Base-by-base conservation (phyloP, 2,113 vertebrate genomes). In the Channa maculata region DNA sequence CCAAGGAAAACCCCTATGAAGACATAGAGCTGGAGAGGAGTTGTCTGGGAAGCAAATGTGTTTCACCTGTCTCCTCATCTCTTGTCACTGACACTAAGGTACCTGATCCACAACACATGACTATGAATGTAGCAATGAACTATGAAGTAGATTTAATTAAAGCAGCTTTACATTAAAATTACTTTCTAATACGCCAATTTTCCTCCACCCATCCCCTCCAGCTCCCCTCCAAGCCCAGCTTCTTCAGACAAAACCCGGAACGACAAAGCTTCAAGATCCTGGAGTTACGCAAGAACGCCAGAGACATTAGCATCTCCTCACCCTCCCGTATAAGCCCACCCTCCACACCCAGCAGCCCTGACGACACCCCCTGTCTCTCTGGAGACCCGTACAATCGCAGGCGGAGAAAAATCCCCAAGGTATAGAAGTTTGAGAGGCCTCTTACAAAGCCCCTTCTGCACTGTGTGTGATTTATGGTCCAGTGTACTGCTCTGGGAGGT, bases 1-100 rank as follows among this genome's bases (percentile, higher is more conserved):
- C 92, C 11, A 99, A 99, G 93, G 98, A 99, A 83, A 99, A 98
- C 79, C 98, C 96, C 13, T 99, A 99, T 1, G 98, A 99, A 92
- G 98, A 98, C 60, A 96, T 99, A 2, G 97, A 99, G 87, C 88
- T 96, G 74, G 96, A 98, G 53, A 96, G 95, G 85, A 96, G 94
- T 76, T 96, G 94, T 88, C 80, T 96, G 63, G 95, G 96, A 72
- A 97, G 95, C 90, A 98, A 97, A 89, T 95, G 95, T 82, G 93
- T 95, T 71, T 86, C 96, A 74, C 93, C 93, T 65, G 95, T 93
- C 33, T 95, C 96, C 48, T 93, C 94, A 14, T 95, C 95, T 4
- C 94, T 96, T 43, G 86, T 95, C 44, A 94, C 95, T 0, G 96
- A 96, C 74, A 95, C 93, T 64, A 99, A 99, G 97, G 98, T 99